Conservation (phyloP, 2,797 vertebrate species). For the Centropyge bicolor region DNA sequence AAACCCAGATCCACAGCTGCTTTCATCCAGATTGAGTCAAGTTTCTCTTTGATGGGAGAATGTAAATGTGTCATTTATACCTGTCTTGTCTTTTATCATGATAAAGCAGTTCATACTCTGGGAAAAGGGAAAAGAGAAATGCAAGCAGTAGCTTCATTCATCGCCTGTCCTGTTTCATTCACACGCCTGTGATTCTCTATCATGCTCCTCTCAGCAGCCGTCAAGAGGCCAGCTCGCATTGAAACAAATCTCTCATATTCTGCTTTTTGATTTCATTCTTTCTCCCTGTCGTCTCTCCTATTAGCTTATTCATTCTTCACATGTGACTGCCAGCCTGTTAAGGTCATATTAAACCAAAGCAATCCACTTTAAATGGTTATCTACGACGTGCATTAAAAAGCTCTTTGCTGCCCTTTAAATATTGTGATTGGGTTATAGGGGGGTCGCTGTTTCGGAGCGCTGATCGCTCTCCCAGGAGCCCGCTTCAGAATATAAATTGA, state of each 20-base stretch:
- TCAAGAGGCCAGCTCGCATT: constrained; percentile 81
- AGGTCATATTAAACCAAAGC: constrained; percentile 90
- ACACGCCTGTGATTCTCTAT: constrained; percentile 82
- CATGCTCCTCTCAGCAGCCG: constrained; percentile 82
- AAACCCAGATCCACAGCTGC: constrained; percentile 59
- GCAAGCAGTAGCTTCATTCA: constrained; percentile 84
- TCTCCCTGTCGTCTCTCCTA: constrained; percentile 83
- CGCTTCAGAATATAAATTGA: constrained; percentile 97
- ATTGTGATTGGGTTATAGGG: constrained; percentile 92
- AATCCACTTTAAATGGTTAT: constrained; percentile 91
- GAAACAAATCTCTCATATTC: constrained; percentile 89
- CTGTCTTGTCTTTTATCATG: constrained; percentile 87
- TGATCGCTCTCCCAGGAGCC: constrained; percentile 91
- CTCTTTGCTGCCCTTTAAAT: constrained; percentile 92
- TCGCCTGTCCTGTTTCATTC: constrained; percentile 87
- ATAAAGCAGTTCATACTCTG: constrained; percentile 84
- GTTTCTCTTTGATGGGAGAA: constrained; percentile 80
- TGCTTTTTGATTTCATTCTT: constrained; percentile 85
- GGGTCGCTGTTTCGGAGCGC: constrained; percentile 87
- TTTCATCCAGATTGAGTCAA: constrained; percentile 79
- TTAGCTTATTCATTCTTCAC: constrained; percentile 90
- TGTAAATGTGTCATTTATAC: constrained; percentile 88
- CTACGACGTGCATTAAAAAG: constrained; percentile 89
- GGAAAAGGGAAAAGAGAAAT: constrained; percentile 76
- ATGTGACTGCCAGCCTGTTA: constrained; percentile 89